Evolutionary conservation across 2,797 vertebrate genomes (phyloP).

Genomic region (Spinus pinus): DNA sequence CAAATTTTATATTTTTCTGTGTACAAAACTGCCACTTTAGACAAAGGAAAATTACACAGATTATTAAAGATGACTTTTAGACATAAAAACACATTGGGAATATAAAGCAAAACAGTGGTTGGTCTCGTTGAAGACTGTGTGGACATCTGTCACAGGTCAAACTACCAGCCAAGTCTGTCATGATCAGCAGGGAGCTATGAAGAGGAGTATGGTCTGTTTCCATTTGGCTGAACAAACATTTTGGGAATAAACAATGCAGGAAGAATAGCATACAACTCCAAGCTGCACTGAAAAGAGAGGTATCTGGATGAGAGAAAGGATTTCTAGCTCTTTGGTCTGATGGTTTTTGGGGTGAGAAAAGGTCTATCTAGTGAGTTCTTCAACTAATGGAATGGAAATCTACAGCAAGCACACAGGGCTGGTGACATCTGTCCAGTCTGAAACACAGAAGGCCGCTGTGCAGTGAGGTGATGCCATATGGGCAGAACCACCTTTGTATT

Average conservation of each 20-base stretch:
- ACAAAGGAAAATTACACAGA: not conserved
- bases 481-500: not conserved
- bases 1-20: not conserved
- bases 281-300: not conserved
- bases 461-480: not conserved
- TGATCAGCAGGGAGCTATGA: not conserved
- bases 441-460: not conserved
- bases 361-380: not conserved
- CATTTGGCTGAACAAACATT: not conserved
- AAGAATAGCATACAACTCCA: not conserved
- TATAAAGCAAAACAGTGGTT: slow-evolving; percentile 24
- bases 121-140: not conserved
- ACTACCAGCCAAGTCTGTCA: slow-evolving; percentile 24
- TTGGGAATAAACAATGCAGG: not conserved
- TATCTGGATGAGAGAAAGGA: not conserved
- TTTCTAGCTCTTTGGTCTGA: not conserved
- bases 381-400: not conserved
- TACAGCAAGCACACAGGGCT: not conserved
- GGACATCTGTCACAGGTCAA: slow-evolving; percentile 52
- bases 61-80: not conserved
- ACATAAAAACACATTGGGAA: not conserved
- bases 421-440: not conserved
- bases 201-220: not conserved
- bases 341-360: not conserved
- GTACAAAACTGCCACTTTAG: not conserved